A percentile compares a stretch with the other conserved stretches of the same genome.
phyloP scores from a whole-genome alignment of 2,888 invertebrate genomes.

The Erpobdella octoculata region DNA sequence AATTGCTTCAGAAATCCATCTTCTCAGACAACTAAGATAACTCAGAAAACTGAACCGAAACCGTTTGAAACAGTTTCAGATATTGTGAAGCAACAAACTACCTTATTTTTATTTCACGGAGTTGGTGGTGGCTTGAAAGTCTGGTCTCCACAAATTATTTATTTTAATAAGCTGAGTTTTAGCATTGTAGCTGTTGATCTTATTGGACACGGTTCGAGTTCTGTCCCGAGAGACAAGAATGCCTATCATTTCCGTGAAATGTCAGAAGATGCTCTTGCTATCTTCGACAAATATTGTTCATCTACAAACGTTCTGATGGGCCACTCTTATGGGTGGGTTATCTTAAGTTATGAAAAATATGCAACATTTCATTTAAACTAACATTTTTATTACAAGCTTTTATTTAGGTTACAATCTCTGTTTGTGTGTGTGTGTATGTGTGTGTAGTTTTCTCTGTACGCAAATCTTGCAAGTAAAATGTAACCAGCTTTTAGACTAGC shows the following conservation, averaged over 20 bases:
- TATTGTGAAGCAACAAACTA: background rate
- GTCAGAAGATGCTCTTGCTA: slow-evolving; percentile 57
- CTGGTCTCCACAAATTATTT: slow-evolving; percentile 60
- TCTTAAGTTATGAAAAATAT: too few species aligned
- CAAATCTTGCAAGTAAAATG: too few species aligned
- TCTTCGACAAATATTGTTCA: slow-evolving; percentile 61
- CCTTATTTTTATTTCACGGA: slow-evolving; percentile 62
- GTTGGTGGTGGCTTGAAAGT: slow-evolving; percentile 63
- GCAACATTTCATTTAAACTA: too few species aligned
- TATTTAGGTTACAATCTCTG: too few species aligned
- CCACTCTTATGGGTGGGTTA: slow-evolving; percentile 63
- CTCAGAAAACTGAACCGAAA: background rate
- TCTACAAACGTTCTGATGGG: slow-evolving; percentile 61
- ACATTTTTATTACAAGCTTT: too few species aligned
- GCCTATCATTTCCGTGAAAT: slow-evolving; percentile 61
- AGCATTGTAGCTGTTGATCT: slow-evolving; percentile 64
- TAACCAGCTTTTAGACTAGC: too few species aligned
- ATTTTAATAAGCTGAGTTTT: slow-evolving; percentile 58
- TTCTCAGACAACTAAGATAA: background rate
- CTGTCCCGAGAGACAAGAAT: slow-evolving; percentile 57
- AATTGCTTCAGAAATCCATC: background rate
- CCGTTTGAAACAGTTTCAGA: background rate
- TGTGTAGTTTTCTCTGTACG: too few species aligned
- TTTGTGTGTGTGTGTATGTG: too few species aligned
- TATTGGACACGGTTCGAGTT: slow-evolving; percentile 64